These are phyloP conservation scores for Cacoxenus indagator DNA, from an alignment of 2,888 invertebrate species.

Conservation along the genomic window DNA sequence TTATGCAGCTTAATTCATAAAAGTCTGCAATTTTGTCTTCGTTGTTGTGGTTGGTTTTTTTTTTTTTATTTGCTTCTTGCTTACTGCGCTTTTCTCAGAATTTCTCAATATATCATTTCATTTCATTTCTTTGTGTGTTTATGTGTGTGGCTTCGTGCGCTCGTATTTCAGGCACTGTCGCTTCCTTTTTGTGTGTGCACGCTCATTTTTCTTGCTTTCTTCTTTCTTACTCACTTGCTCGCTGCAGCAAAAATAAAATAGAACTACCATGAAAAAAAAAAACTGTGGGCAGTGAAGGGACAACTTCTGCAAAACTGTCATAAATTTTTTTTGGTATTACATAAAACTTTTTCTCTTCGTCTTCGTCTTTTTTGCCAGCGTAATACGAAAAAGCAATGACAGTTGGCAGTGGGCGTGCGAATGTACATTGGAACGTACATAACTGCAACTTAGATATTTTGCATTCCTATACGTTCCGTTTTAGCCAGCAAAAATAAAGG, in stretches of 20 bases:
- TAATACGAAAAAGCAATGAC: too few species aligned
- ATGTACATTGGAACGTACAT: background rate
- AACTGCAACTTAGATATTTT: conserved; percentile 24
- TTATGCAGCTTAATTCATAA: conserved; percentile 65
- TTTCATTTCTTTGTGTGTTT: background rate
- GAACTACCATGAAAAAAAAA: too few species aligned
- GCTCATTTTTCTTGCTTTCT: conserved; percentile 3
- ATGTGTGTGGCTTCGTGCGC: background rate
- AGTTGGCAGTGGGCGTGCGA: background rate
- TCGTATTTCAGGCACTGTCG: background rate
- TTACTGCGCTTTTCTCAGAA: conserved; percentile 7
- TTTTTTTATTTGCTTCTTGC: conserved; percentile 21
- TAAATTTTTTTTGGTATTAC: conserved; percentile 62
- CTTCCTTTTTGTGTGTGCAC: background rate
- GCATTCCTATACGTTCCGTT: conserved; percentile 16
- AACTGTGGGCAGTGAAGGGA: conserved; percentile 29
- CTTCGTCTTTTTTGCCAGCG: background rate
- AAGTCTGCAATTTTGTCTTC: conserved; percentile 27
- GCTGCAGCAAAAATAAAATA: too few species aligned
- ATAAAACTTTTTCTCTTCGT: conserved; percentile 43
- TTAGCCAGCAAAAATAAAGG: conserved; percentile 28
- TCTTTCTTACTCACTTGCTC: too few species aligned
- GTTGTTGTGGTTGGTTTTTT: conserved; percentile 43
- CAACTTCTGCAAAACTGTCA: conserved; percentile 60
- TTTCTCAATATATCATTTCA: conserved; percentile 19